Conservation (phyloP, 1,140 invertebrate species). For the Papilio xuthus region DNA sequence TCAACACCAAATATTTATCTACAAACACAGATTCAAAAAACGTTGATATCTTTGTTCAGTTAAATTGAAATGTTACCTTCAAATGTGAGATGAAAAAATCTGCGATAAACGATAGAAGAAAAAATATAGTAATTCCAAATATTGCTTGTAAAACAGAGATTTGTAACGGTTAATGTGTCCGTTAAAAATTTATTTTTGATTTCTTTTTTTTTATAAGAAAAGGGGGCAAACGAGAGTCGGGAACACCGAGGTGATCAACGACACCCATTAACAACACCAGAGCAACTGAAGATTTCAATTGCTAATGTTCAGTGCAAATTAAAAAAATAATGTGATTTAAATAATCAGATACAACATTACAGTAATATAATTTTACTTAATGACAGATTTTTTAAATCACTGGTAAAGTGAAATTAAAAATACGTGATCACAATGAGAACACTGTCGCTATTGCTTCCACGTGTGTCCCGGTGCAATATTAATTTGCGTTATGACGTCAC, state of each 20-base stretch:
- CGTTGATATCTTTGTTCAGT: not conserved
- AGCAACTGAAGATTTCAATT: too few species aligned
- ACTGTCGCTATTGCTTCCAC: slow-evolving; percentile 27
- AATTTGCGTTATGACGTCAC: slow-evolving; percentile 34
- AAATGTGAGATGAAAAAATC: too few species aligned
- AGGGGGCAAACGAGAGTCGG: too few species aligned
- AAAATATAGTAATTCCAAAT: not conserved
- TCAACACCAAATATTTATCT: not conserved
- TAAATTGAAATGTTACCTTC: too few species aligned
- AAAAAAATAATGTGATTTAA: not conserved
- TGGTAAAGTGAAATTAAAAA: slow-evolving; percentile 10
- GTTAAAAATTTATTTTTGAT: too few species aligned
- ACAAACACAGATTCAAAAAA: not conserved
- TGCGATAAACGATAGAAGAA: too few species aligned
- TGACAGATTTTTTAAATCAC: not conserved
- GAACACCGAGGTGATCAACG: too few species aligned
- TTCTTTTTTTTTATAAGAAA: too few species aligned
- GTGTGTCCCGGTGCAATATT: slow-evolving; percentile 35
- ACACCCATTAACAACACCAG: too few species aligned
- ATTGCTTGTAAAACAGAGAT: not conserved
- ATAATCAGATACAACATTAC: not conserved
- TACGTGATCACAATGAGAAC: not conserved
- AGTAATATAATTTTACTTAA: not conserved
- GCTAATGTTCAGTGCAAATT: too few species aligned
- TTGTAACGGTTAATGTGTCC: too few species aligned